Conservation (phyloP, 1,140 invertebrate species). For the Aphidius gifuensis region DNA sequence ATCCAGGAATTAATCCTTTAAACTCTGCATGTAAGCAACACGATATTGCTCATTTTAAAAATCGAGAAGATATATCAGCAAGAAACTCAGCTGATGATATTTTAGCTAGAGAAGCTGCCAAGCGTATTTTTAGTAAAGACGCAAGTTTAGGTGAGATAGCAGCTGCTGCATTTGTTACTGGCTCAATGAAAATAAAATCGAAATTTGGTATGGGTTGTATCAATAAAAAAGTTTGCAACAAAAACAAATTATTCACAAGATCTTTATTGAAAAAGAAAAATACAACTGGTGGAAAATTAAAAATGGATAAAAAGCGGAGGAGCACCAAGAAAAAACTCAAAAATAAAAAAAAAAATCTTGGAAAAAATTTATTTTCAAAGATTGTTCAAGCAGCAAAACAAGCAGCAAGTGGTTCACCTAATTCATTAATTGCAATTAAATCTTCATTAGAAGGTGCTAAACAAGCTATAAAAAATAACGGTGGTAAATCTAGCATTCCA, state of each 20-base stretch:
- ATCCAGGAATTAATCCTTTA: background rate
- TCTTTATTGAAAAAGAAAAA: background rate
- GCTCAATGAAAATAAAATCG: too few species aligned
- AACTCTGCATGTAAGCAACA: constrained; percentile 6
- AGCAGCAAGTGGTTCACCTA: too few species aligned
- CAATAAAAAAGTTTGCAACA: background rate
- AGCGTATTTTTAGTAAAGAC: background rate
- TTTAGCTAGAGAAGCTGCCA: background rate
- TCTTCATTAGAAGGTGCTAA: constrained; percentile 21
- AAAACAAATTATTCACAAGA: background rate
- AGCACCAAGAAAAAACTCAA: background rate
- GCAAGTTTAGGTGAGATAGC: background rate
- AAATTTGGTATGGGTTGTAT: too few species aligned
- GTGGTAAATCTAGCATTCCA: constrained; percentile 30
- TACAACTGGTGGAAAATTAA: background rate
- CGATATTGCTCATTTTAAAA: constrained; percentile 13
- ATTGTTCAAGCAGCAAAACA: too few species aligned
- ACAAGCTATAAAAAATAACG: constrained; percentile 28
- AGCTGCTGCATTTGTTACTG: too few species aligned
- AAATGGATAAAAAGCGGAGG: background rate
- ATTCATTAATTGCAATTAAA: background rate
- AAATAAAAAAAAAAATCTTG: background rate
- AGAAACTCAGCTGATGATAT: background rate
- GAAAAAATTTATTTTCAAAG: too few species aligned
- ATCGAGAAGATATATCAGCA: background rate